Evolutionary conservation across 2,113 vertebrate species (phyloP), one percentile per base, ranked within the genome.

Genomic region (Boulengeromyrus knoepffleri): DNA sequence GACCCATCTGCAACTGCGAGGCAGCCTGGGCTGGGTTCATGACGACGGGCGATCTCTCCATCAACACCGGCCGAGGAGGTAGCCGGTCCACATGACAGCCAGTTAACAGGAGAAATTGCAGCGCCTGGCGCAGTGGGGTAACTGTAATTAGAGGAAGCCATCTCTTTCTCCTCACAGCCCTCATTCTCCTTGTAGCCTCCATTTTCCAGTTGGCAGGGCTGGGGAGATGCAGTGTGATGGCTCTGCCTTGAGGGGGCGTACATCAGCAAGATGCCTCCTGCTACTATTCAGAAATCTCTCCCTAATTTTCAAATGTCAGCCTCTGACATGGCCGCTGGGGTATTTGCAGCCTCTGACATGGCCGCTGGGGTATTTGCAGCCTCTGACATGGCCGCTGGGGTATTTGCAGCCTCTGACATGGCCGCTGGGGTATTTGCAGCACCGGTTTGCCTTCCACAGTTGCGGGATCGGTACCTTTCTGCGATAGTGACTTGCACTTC

Each of bases 21-120:
- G 10, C 24, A 27, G 84, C 19, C 45, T n/a, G n/a, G n/a, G 9
- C 8, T 42, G 45, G 47, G 84, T 47, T 86, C 84, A 85, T 85
- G 46, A 85, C 1, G 24, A 47, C 24, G 24, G 24, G 39, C 7
- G 91, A 93, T 93, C 91, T 93, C 49, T 92, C 90, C 80, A 90
- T 92, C 90, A 52, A 90, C 36, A 19, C 92, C 92, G 91, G 92
- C 92, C 91, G 66, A 93, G 94, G 92, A 94, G 91, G 95, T 95
- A 92, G 92, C 89, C 89, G 92, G 88, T 88, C 87, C 84, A 94
- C 91, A 52, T 93, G 94, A 93, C 94, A 93, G 92, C 50, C 66
- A 49, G 89, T 91, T 92, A 94, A 93, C 90, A 89, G 90, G 91
- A 83, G 89, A 91, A 92, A 89, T 92, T 91, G 27, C 15, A 24